Percentiles rank a stretch among this genome's conserved stretches.
phyloP scores from a whole-genome alignment of 2,797 vertebrate genomes.

The Fundulus diaphanus region DNA sequence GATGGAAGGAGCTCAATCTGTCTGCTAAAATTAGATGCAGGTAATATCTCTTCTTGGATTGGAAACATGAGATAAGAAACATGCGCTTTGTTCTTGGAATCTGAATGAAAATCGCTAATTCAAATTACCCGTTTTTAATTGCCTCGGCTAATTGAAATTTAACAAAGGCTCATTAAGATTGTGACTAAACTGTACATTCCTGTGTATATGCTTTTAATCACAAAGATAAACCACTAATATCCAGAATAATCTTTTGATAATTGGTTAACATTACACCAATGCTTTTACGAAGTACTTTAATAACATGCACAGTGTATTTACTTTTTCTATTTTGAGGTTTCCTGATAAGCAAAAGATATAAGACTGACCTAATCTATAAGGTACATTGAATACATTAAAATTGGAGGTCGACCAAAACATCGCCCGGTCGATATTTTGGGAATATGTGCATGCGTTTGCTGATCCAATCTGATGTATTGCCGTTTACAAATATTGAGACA shows the following conservation, averaged over 20 bases:
- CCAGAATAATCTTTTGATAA: neutral
- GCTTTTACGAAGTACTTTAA: neutral
- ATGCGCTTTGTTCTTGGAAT: slow-evolving; percentile 8
- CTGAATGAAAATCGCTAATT: slow-evolving; percentile 4
- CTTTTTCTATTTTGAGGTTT: neutral
- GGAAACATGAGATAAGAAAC: slow-evolving; percentile 5
- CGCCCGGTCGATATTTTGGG: no score
- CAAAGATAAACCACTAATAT: neutral
- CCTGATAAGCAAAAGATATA: neutral
- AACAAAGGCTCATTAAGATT: neutral
- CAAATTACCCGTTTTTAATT: neutral
- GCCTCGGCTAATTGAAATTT: neutral
- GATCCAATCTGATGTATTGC: no score
- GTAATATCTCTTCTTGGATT: slow-evolving; percentile 10
- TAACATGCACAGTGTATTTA: neutral
- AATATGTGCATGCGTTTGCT: no score
- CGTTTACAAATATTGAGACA: no score
- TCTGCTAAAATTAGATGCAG: slow-evolving; percentile 24
- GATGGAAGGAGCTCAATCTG: slow-evolving; percentile 7
- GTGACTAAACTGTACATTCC: neutral
- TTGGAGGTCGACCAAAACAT: no score
- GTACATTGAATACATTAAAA: no score
- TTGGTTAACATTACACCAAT: neutral
- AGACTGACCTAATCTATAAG: neutral
- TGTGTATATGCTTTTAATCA: neutral